Evolutionary conservation across 2,888 invertebrate genomes (phyloP).

Genomic region (Tipula unca): DNA sequence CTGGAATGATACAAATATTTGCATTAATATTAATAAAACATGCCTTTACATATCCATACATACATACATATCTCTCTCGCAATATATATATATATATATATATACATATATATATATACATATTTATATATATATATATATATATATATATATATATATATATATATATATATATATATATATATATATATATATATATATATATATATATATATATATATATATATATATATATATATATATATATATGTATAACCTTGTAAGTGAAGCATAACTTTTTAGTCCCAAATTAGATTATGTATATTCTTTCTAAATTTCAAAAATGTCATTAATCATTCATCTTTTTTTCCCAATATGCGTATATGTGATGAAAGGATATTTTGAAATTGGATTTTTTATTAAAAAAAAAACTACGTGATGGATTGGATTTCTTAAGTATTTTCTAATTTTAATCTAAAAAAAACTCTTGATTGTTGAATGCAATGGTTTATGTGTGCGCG

Average conservation of each 20-base stretch:
- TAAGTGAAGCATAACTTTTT: not conserved
- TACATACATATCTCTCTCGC: too few relatives aligned
- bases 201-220: too few relatives aligned
- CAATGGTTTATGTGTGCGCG: not conserved
- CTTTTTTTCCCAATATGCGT: not conserved
- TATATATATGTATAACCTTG: not conserved
- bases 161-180: too few relatives aligned
- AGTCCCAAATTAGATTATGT: not conserved
- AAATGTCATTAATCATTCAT: slow-evolving; percentile 1
- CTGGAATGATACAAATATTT: not conserved
- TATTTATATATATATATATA: too few relatives aligned
- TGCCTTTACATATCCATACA: too few relatives aligned
- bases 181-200: too few relatives aligned
- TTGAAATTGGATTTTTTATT: not conserved
- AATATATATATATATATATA: too few relatives aligned
- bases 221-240: too few relatives aligned
- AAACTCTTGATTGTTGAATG: not conserved
- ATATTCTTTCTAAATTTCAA: not conserved
- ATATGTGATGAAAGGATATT: not conserved
- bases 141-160: too few relatives aligned
- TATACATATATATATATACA: too few relatives aligned
- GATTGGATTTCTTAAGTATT: slow-evolving; percentile 3
- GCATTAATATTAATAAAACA: not conserved
- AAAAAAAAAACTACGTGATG: not conserved
- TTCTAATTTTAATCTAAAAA: not conserved